Conservation (phyloP, 2,113 vertebrate genomes). For the Phylloscopus whistleri region DNA sequence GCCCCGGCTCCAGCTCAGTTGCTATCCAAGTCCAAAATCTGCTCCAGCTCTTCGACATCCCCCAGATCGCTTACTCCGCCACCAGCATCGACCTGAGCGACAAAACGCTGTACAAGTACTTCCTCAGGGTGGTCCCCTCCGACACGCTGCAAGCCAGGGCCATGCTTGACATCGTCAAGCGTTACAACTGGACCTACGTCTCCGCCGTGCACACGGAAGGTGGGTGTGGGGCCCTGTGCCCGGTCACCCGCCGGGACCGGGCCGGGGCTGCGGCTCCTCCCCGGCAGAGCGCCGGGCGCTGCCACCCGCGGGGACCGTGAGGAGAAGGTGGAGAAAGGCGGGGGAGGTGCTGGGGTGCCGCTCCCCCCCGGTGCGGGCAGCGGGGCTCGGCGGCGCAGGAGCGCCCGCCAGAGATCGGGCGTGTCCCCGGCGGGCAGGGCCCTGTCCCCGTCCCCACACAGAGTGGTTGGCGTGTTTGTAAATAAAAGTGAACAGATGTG, state of each 20-base stretch:
- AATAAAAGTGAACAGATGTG: neutral
- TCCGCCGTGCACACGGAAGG: slow-evolving; percentile 98
- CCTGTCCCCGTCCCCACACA: neutral
- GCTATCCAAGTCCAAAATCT: slow-evolving; percentile 98
- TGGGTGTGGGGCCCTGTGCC: slow-evolving; percentile 66
- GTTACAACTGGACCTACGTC: slow-evolving; percentile 99
- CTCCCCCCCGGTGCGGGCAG: neutral
- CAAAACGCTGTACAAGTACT: slow-evolving; percentile 97
- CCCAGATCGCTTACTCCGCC: slow-evolving; percentile 97
- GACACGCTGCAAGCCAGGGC: slow-evolving; percentile 95
- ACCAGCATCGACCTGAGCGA: slow-evolving; percentile 98
- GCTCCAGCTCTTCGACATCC: slow-evolving; percentile 97
- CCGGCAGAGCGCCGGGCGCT: neutral
- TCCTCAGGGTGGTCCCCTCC: slow-evolving; percentile 94
- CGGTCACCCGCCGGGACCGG: neutral
- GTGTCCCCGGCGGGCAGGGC: neutral
- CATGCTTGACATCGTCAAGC: slow-evolving; percentile 96
- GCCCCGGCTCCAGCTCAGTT: slow-evolving; percentile 97
- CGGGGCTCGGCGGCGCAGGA: neutral
- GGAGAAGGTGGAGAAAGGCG: neutral
- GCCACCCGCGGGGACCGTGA: no score
- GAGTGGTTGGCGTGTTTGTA: neutral
- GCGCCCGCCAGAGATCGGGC: neutral
- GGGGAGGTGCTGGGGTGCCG: neutral
- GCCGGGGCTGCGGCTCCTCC: neutral